phyloP scores from a whole-genome alignment of 2,797 vertebrate genomes.

The Gymnodraco acuticeps region DNA sequence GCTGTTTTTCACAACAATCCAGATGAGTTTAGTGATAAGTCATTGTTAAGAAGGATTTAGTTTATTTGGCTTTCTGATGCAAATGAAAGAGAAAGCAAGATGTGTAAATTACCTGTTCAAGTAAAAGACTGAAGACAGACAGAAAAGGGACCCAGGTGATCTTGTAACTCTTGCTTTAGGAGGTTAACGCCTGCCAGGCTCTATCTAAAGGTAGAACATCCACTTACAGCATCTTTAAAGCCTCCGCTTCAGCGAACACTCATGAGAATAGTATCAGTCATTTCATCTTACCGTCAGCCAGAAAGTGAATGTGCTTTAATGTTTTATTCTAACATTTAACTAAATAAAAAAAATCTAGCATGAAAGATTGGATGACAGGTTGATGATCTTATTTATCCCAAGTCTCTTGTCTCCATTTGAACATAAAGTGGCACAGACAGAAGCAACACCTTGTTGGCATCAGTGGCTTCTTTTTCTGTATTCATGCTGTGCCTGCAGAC shows the following conservation, averaged over 20 bases:
- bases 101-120: not conserved
- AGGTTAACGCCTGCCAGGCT: not conserved
- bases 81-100: not conserved
- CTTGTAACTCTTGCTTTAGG: not conserved
- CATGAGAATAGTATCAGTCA: not conserved
- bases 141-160: not conserved
- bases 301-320: not conserved
- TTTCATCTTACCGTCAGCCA: not conserved
- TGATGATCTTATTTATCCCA: not conserved
- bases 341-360: not conserved
- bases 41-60: slow-evolving; percentile 15
- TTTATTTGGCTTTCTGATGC: not conserved
- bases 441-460: not conserved
- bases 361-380: not conserved
- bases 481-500: slow-evolving; percentile 15
- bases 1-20: not conserved
- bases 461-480: not conserved
- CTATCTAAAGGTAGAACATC: not conserved
- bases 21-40: not conserved
- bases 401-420: not conserved
- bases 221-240: not conserved
- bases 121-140: not conserved
- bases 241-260: not conserved
- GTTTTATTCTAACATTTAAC: not conserved
- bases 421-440: not conserved